phyloP scores from a whole-genome alignment of 2,888 invertebrate species.

The Mythimna vitellina region DNA sequence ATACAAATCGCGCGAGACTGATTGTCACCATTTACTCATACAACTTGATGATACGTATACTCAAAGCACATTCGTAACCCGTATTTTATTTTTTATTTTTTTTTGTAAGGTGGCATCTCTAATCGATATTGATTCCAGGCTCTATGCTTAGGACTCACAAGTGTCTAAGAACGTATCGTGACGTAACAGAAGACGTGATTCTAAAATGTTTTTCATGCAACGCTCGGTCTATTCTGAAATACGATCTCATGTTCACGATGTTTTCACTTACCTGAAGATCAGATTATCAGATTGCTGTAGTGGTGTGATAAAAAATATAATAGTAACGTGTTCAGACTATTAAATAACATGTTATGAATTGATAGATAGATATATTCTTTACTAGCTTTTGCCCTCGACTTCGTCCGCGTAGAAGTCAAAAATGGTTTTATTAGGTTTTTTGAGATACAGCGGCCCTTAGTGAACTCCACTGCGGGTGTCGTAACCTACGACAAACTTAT shows the following conservation, averaged over 20 bases:
- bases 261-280: slow-evolving; percentile 30
- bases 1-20: too few species aligned
- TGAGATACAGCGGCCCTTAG: too few species aligned
- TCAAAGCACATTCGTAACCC: too few species aligned
- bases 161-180: slow-evolving; percentile 37
- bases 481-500: too few species aligned
- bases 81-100: too few species aligned
- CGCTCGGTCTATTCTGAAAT: slow-evolving; percentile 35
- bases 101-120: not conserved
- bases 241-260: slow-evolving; percentile 26
- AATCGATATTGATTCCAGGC: not conserved
- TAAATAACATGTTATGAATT: not conserved
- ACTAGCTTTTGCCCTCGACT: too few species aligned
- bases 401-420: too few species aligned
- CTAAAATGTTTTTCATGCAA: slow-evolving; percentile 42
- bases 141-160: slow-evolving; percentile 30
- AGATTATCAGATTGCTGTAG: slow-evolving; percentile 34
- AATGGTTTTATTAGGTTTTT: too few species aligned
- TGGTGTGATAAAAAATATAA: slow-evolving; percentile 12
- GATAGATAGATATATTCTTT: too few species aligned
- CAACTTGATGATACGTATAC: too few species aligned
- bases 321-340: slow-evolving; percentile 3
- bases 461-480: too few species aligned
- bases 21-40: not conserved
- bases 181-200: slow-evolving; percentile 43